These are phyloP conservation scores for Apus apus DNA, from an alignment of 2,113 vertebrate genomes.

Conservation along the genomic window DNA sequence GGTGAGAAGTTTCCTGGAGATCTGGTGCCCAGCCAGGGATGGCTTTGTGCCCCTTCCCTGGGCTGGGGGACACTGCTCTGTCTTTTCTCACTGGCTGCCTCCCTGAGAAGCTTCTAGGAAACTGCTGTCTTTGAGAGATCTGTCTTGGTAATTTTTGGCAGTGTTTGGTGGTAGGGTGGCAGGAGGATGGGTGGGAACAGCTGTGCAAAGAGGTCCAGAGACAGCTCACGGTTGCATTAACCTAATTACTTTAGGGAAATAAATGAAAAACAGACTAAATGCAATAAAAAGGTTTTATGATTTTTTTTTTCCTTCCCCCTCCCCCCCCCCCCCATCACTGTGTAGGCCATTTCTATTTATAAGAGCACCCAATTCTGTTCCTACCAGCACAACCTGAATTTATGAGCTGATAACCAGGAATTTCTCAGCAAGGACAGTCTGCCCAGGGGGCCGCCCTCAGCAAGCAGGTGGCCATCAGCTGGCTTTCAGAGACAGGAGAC, in stretches of 20 bases:
- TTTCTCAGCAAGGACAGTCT: neutral
- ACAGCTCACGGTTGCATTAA: neutral
- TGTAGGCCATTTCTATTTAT: neutral
- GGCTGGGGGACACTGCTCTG: fast-evolving
- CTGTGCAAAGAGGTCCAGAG: neutral
- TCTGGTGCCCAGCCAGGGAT: too few relatives aligned
- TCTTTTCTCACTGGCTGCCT: neutral
- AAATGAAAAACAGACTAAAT: neutral
- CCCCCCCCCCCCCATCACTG: too few relatives aligned
- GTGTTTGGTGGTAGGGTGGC: neutral
- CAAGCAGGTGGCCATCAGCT: neutral
- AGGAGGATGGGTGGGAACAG: neutral
- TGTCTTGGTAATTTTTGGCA: neutral
- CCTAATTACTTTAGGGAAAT: neutral
- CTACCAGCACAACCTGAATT: neutral
- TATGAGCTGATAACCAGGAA: neutral
- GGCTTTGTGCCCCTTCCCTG: fast-evolving
- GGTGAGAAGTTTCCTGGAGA: neutral
- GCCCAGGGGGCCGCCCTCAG: neutral
- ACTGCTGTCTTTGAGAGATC: neutral
- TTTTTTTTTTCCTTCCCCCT: neutral
- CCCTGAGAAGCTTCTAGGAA: neutral
- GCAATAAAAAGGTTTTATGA: neutral
- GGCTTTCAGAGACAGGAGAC: neutral
- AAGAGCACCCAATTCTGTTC: neutral